Evolutionary conservation across 2,113 vertebrate species (phyloP).

Genomic region (Otus sunia): DNA sequence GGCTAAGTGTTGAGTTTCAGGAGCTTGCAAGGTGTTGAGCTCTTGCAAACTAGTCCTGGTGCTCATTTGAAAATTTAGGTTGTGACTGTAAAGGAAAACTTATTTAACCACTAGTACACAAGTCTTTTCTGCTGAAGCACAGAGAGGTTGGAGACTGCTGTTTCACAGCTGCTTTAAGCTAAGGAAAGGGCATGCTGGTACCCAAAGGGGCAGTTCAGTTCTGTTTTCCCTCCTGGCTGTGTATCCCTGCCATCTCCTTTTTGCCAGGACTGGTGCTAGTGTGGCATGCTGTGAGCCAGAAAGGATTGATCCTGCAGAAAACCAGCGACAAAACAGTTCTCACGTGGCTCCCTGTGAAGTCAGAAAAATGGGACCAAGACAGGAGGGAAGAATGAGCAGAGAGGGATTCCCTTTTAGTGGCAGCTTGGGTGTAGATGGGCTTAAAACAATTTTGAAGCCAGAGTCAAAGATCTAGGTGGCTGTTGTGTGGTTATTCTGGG

Average conservation of each 20-base stretch:
- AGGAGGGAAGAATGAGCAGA: not conserved
- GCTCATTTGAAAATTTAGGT: not conserved
- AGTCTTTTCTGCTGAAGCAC: not conserved
- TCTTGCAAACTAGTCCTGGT: not conserved
- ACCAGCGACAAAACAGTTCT: not conserved
- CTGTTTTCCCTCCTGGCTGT: not conserved
- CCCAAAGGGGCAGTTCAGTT: not conserved
- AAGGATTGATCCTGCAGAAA: not conserved
- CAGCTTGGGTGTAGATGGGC: not conserved
- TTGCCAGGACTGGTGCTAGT: not conserved
- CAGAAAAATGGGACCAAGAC: not conserved
- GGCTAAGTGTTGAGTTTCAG: not conserved
- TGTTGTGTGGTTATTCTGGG: not conserved
- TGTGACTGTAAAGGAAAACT: not conserved
- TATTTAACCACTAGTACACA: not conserved
- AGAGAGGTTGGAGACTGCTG: not conserved
- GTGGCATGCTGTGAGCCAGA: not conserved
- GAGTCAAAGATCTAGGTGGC: not conserved
- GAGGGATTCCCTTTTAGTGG: not conserved
- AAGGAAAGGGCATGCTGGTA: not conserved
- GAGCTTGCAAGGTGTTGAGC: not conserved
- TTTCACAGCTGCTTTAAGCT: not conserved
- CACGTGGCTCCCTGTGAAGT: not conserved
- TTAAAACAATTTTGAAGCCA: not conserved
- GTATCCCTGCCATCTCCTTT: not conserved